Evolutionary conservation across 2,113 vertebrate genomes (phyloP), one percentile per base, ranked within the genome.

Genomic region (Festucalex cinctus): DNA sequence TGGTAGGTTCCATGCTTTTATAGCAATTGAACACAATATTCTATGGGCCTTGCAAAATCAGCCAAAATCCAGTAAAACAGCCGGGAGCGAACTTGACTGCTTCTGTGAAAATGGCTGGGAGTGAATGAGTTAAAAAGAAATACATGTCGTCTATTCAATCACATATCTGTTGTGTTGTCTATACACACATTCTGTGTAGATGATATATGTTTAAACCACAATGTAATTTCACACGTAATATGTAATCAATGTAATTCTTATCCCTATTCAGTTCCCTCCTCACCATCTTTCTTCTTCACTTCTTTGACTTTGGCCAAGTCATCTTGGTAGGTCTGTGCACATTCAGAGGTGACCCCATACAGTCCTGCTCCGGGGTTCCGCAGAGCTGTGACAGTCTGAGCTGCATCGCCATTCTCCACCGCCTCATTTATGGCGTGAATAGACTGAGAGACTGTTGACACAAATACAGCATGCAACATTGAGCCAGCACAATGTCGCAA

Each of bases 331-430:
- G 92, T 93, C 54, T 92, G 91, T 0, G 88, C 92, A 51, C 97
- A 99, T 71, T 99, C 97, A 0, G 95, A 90, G 20, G 96, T 98
- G 83, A 99, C 92, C 0, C 97, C 97, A 0, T 98, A 98, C 0
- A 99, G 87, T 20, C 95, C 95, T 0, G 95, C 90, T 4, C 94
- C 93, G 0, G 93, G 88, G 9, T 88, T 92, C 5, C 95, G 93
- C 70, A 99, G 86, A 24, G 94, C 87, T 0, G 86, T 81, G 72
- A 98, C 78, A 0, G 94, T 99, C 81, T 89, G 92, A 53, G 88
- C 75, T 0, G 93, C 65, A 7, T 95, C 93, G 0, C 93, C 93
- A 0, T 0, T 80, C 24, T 95, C 94, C 60, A 99, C 93, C 1
- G 97, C 96, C 77, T 94, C 90, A 2, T 99, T 99, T 70, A 99